Conservation (phyloP, 2,797 vertebrate species). For the Sebastiscus tertius region DNA sequence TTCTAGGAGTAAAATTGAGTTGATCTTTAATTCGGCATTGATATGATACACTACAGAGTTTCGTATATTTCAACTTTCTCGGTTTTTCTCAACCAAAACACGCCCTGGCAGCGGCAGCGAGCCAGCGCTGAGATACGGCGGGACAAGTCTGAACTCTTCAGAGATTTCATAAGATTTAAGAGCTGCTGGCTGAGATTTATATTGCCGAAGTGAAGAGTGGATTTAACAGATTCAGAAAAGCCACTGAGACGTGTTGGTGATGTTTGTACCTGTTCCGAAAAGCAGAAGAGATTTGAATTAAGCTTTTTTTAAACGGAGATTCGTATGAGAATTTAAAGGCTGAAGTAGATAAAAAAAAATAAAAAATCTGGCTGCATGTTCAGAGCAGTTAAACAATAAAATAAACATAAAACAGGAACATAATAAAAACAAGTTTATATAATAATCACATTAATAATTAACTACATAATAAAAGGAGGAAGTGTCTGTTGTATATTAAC, state of each 20-base stretch:
- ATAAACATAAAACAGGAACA: neutral
- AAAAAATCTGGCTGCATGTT: neutral
- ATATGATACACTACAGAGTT: fast-evolving
- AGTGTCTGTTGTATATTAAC: neutral
- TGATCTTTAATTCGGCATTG: fast-evolving
- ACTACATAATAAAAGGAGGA: neutral
- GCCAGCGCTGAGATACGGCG: neutral
- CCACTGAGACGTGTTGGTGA: fast-evolving
- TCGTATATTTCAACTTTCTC: fast-evolving
- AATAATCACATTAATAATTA: neutral
- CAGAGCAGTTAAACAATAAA: neutral
- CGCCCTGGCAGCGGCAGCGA: neutral
- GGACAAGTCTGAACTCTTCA: neutral
- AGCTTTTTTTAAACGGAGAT: neutral
- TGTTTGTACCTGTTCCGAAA: neutral
- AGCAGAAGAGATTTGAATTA: neutral
- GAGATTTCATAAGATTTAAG: neutral
- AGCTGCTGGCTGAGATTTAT: neutral
- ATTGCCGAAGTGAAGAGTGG: neutral
- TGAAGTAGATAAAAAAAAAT: neutral
- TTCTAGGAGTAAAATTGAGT: fast-evolving
- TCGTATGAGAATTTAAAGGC: neutral
- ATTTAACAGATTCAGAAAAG: neutral
- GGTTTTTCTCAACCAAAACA: neutral
- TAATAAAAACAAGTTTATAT: neutral